These are phyloP conservation scores for Callopanchax toddi DNA, from an alignment of 2,113 vertebrate genomes.

Conservation along the genomic window DNA sequence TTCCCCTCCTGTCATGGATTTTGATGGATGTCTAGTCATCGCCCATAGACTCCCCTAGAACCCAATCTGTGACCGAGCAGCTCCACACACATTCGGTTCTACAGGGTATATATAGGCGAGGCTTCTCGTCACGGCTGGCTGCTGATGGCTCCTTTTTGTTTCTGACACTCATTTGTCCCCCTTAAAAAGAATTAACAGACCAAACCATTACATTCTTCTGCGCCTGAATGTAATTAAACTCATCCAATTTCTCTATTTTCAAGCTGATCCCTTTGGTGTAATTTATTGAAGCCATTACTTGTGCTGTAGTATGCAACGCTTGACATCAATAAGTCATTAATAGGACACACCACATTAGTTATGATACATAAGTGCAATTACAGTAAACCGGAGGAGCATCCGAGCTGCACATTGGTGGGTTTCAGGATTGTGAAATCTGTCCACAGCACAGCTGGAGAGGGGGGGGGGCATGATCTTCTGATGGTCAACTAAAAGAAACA, in stretches of 20 bases:
- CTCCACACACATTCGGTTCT: slow-evolving; percentile 81
- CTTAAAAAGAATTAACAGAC: background rate
- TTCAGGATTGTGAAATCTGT: slow-evolving; percentile 8
- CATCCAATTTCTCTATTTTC: background rate
- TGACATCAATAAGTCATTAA: slow-evolving; percentile 53
- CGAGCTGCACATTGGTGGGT: background rate
- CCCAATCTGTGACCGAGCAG: slow-evolving; percentile 77
- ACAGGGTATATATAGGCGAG: slow-evolving; percentile 76
- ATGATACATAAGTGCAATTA: slow-evolving; percentile 43
- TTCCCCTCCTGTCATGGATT: slow-evolving; percentile 6
- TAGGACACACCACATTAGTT: slow-evolving; percentile 38
- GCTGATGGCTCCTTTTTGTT: slow-evolving; percentile 48
- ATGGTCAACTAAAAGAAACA: too few species aligned
- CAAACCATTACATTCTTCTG: background rate
- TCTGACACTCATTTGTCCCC: slow-evolving; percentile 4
- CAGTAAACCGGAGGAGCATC: slow-evolving; percentile 1
- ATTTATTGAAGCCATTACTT: slow-evolving; percentile 44
- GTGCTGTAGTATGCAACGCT: slow-evolving; percentile 22
- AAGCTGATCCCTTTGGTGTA: slow-evolving; percentile 4
- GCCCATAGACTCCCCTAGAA: slow-evolving; percentile 79
- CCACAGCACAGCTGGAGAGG: background rate
- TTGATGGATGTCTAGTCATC: slow-evolving; percentile 66
- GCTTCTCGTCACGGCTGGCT: slow-evolving; percentile 38
- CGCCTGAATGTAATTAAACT: slow-evolving; percentile 16
- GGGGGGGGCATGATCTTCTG: background rate